A percentile compares a stretch with the other conserved stretches of the same genome.
Evolutionary conservation across 2,797 vertebrate species (phyloP).

Genomic region (Chloroceryle amazona): DNA sequence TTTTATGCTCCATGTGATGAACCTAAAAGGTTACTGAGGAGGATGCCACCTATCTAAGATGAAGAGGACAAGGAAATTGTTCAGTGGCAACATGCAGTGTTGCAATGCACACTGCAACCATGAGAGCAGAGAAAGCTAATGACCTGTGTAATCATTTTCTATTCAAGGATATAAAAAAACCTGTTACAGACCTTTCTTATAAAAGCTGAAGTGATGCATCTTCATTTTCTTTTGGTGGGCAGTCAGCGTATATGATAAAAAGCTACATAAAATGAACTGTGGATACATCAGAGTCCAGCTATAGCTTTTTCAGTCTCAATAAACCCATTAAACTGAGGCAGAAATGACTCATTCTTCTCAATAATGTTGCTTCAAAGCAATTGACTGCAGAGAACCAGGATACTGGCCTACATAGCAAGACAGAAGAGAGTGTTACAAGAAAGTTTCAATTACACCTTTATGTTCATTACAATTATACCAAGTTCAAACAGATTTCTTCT

Average conservation of each 20-base stretch:
- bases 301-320: background rate
- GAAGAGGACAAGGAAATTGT: background rate
- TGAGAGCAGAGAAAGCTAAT: background rate
- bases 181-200: background rate
- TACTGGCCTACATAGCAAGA: background rate
- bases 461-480: slow-evolving; percentile 66
- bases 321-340: background rate
- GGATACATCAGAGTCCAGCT: background rate
- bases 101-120: background rate
- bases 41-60: background rate
- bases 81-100: background rate
- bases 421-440: background rate
- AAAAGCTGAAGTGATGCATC: background rate
- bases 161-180: background rate
- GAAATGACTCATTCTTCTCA: background rate
- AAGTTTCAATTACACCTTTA: slow-evolving; percentile 34
- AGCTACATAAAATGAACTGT: background rate
- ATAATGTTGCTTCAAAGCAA: background rate
- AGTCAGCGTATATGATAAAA: background rate
- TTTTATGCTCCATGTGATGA: background rate
- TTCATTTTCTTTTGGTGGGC: background rate
- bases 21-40: background rate
- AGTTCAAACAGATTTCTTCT: slow-evolving; percentile 63
- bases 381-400: background rate
- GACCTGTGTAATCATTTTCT: background rate